Evolutionary conservation across 2,113 vertebrate genomes (phyloP).

Genomic region (Lepidothrix coronata): DNA sequence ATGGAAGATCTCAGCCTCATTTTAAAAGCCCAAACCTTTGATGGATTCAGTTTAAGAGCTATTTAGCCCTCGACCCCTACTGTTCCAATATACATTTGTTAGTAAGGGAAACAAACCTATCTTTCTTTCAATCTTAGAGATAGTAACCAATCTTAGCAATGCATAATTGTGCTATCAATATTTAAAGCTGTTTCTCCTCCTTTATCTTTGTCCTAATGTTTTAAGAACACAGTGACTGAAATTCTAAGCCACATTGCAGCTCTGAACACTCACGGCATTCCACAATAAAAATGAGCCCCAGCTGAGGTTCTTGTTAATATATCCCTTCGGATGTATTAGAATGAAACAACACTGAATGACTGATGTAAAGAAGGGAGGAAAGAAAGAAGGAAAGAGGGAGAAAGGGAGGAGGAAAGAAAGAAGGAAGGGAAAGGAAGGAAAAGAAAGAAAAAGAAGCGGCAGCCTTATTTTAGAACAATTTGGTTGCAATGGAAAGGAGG

Average conservation of each 20-base stretch:
- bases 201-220: neutral
- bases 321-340: neutral
- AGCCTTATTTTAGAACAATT: neutral
- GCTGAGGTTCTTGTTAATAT: neutral
- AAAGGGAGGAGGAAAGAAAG: neutral
- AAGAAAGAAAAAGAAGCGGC: no score
- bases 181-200: neutral
- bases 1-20: neutral
- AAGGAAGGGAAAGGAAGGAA: no score
- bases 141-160: neutral
- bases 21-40: neutral
- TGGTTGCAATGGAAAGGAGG: neutral
- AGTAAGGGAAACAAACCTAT: neutral
- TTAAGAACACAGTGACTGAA: neutral
- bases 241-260: neutral
- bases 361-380: neutral
- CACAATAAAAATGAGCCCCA: neutral
- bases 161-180: neutral
- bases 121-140: neutral
- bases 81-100: neutral
- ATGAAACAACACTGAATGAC: neutral
- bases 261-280: neutral
- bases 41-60: neutral
- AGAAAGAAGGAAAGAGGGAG: neutral
- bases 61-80: neutral